Conservation (phyloP, 37 sponge, comb jelly and placozoan genomes). For the Halisarca cf. caerulea region DNA sequence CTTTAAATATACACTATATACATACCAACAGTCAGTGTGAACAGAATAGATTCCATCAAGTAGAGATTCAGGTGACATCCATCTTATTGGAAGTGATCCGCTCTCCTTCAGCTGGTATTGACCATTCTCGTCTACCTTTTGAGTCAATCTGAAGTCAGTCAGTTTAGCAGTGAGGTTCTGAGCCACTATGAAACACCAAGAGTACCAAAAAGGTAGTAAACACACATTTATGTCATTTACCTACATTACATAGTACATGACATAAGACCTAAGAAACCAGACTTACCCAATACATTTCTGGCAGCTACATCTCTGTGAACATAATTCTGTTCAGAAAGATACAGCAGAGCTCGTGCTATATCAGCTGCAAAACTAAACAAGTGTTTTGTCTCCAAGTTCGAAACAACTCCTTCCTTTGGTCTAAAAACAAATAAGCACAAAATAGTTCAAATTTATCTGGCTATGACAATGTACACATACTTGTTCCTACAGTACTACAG, state of each 20-base stretch:
- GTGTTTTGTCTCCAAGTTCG: not conserved
- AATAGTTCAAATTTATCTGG: not conserved
- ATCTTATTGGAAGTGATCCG: slow-evolving; percentile 41
- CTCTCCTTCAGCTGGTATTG: slow-evolving; percentile 25
- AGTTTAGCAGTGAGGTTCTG: slow-evolving; percentile 36
- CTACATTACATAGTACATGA: not conserved
- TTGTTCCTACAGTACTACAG: too few relatives aligned
- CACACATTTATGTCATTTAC: not conserved
- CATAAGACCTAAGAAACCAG: too few relatives aligned
- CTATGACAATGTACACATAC: too few relatives aligned
- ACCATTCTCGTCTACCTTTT: slow-evolving; percentile 6
- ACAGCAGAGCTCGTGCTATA: slow-evolving; percentile 46
- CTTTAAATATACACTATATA: too few relatives aligned
- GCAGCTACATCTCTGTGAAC: slow-evolving; percentile 65
- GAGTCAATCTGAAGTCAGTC: slow-evolving; percentile 60
- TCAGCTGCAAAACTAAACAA: slow-evolving; percentile 6
- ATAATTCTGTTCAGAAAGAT: slow-evolving; percentile 24
- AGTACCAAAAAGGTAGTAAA: not conserved
- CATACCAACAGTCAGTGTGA: slow-evolving; percentile 57
- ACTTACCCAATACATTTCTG: slow-evolving; percentile 61
- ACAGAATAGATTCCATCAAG: slow-evolving; percentile 17
- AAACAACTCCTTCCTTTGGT: not conserved
- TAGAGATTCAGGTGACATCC: slow-evolving; percentile 64
- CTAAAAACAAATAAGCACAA: not conserved
- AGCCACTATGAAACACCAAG: slow-evolving; percentile 23